Conservation (phyloP, 2,888 invertebrate species). For the Pediacus dermestoides region DNA sequence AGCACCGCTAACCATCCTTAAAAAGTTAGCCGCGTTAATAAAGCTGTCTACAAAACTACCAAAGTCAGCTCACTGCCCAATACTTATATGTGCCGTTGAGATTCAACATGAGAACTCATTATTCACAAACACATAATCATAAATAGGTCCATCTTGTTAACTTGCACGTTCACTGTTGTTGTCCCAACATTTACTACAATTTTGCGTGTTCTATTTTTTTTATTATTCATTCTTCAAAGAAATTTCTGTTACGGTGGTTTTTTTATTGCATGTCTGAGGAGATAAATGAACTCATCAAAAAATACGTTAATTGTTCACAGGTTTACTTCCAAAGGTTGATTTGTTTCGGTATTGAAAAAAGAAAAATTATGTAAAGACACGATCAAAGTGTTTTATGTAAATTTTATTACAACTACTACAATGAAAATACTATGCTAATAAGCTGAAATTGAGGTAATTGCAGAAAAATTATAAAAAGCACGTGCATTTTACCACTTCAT, state of each 20-base stretch:
- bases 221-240: not conserved
- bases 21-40: constrained; percentile 27
- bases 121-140: constrained; percentile 27
- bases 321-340: not conserved
- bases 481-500: too few species aligned
- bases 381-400: too few species aligned
- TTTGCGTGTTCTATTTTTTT: constrained; percentile 11
- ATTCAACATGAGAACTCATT: constrained; percentile 17
- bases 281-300: not conserved
- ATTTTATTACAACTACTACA: too few species aligned
- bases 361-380: too few species aligned
- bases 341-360: constrained; percentile 2
- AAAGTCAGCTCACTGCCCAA: constrained; percentile 20
- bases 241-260: not conserved
- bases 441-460: too few species aligned
- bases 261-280: not conserved
- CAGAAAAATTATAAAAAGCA: too few species aligned
- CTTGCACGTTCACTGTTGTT: constrained; percentile 16
- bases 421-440: too few species aligned
- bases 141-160: constrained; percentile 21
- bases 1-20: constrained; percentile 30
- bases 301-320: constrained; percentile 1
- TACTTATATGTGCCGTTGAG: constrained; percentile 18
- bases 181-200: constrained; percentile 11
- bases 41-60: constrained; percentile 32